phyloP scores from a whole-genome alignment of 2,888 invertebrate species.

The Orthonychiurus folsomi region DNA sequence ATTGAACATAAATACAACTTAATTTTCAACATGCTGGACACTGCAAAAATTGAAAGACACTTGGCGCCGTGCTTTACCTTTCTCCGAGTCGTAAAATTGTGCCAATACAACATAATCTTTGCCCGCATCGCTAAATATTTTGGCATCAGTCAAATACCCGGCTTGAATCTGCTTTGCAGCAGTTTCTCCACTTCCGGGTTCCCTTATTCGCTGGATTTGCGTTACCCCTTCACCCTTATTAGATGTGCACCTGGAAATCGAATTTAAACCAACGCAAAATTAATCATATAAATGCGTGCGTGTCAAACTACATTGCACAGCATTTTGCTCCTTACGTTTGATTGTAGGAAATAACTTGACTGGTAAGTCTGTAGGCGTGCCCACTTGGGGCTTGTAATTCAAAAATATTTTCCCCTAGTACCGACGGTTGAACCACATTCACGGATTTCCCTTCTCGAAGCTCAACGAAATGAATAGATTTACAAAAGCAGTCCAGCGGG shows the following conservation, averaged over 20 bases:
- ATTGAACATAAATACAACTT: background rate
- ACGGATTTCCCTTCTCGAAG: conserved; percentile 10
- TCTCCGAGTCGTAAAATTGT: conserved; percentile 29
- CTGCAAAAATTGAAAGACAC: background rate
- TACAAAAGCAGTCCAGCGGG: conserved; percentile 27
- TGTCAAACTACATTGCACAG: too few species aligned
- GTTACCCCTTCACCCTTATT: too few species aligned
- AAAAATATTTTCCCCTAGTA: too few species aligned
- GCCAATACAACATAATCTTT: conserved; percentile 29
- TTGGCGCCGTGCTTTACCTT: too few species aligned
- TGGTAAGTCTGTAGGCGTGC: conserved; percentile 21
- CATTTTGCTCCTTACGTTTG: conserved; percentile 20
- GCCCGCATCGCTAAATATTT: conserved; percentile 23
- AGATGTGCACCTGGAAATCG: too few species aligned
- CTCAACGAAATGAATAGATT: conserved; percentile 19
- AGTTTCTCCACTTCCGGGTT: too few species aligned
- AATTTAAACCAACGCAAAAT: too few species aligned
- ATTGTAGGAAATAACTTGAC: conserved; percentile 27
- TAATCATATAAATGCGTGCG: too few species aligned
- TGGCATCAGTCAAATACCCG: conserved; percentile 31
- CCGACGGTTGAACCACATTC: too few species aligned
- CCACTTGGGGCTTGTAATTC: conserved; percentile 14
- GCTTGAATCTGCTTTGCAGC: conserved; percentile 12
- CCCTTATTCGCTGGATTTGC: too few species aligned
- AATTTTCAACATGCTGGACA: background rate